These are phyloP conservation scores for Mesocricetus auratus DNA, from an alignment of 2,113 vertebrate species.

Conservation along the genomic window DNA sequence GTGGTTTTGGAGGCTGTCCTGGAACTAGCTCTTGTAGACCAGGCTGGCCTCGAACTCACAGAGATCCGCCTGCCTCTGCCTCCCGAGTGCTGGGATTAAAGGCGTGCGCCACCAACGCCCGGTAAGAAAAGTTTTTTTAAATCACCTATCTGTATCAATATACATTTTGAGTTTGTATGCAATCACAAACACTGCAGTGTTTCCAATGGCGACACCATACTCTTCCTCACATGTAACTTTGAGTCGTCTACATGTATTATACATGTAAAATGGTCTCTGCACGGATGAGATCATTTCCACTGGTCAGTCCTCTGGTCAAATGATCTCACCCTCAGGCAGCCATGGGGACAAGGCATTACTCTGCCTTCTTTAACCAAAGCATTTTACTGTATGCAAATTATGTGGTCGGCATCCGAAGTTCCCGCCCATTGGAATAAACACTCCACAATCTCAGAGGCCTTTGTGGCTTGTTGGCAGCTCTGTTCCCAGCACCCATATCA, in stretches of 20 bases:
- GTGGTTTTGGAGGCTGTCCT: no score
- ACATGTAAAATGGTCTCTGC: not conserved
- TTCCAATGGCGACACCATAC: conserved; percentile 16
- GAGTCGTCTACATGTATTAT: not conserved
- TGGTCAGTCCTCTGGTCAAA: not conserved
- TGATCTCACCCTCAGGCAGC: not conserved
- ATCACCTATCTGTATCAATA: not conserved
- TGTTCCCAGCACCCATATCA: not conserved
- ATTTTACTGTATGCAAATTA: not conserved
- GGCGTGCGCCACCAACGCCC: no score
- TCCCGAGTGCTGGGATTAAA: no score
- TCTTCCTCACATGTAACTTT: not conserved
- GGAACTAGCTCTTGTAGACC: no score
- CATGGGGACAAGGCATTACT: not conserved
- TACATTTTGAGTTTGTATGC: not conserved
- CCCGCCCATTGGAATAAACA: not conserved
- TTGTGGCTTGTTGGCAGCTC: not conserved
- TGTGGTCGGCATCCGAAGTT: not conserved
- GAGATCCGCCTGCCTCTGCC: no score
- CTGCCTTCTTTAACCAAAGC: not conserved
- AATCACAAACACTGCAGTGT: not conserved
- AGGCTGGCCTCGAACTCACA: no score
- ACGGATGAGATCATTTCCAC: not conserved
- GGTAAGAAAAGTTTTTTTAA: no score
- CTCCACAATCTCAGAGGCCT: not conserved